A percentile compares a stretch with the other conserved stretches of the same genome.
These are phyloP conservation scores for Ceyx melanurus DNA, from an alignment of 2,113 vertebrate genomes.

Conservation along the genomic window DNA sequence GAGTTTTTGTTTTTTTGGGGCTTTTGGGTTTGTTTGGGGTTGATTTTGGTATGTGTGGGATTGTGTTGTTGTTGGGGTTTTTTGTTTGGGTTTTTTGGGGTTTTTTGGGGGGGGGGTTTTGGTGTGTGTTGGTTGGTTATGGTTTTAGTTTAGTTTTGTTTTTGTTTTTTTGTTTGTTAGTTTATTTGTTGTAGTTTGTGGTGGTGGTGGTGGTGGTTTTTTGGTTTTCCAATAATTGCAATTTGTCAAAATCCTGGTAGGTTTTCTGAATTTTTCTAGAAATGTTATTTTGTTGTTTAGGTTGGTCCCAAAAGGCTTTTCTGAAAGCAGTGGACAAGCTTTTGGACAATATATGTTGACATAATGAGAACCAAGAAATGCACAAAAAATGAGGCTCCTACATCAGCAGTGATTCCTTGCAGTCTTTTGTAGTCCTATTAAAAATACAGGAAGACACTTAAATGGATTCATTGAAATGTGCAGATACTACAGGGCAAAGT, in stretches of 20 bases:
- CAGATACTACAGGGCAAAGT: neutral
- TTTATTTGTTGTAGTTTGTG: no score
- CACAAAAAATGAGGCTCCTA: neutral
- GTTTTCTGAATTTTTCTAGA: neutral
- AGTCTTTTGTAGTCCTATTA: neutral
- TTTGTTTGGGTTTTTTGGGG: no score
- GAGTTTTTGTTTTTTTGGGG: no score
- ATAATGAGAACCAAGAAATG: neutral
- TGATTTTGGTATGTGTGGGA: no score
- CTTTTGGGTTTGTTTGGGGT: no score
- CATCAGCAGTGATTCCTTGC: neutral
- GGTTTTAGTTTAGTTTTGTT: neutral
- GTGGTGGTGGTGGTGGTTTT: neutral
- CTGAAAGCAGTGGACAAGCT: neutral
- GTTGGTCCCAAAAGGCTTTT: neutral
- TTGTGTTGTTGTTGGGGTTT: neutral
- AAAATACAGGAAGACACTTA: neutral
- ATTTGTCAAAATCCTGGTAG: neutral
- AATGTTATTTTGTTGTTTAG: neutral
- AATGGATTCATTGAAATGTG: neutral
- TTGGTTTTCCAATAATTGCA: neutral
- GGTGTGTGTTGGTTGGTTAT: neutral
- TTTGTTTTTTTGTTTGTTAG: no score
- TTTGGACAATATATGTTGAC: neutral
- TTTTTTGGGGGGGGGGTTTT: no score